Base-by-base conservation (phyloP, 2,888 invertebrate species). In the Falcaria lacertinaria region DNA sequence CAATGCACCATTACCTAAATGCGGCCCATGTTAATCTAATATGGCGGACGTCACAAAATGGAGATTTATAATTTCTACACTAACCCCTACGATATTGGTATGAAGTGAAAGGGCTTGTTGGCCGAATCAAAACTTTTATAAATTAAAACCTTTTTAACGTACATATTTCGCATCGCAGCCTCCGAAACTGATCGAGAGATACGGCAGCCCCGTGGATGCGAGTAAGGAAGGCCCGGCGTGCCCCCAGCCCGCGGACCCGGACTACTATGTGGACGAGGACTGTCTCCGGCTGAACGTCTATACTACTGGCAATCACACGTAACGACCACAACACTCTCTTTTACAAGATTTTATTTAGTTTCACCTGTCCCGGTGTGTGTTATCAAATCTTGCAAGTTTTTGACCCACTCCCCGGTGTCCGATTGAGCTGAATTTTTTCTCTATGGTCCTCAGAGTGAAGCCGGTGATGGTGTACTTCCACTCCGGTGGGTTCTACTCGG, bases 381-480 rank as follows among this genome's bases (percentile, higher is more conserved):
- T n/a, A n/a, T n/a, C n/a, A n/a, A n/a, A n/a, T n/a, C n/a, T n/a
- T n/a, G n/a, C n/a, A n/a, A n/a, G n/a, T n/a, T n/a, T n/a, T n/a
- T n/a, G n/a, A n/a, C n/a, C n/a, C n/a, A n/a, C n/a, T n/a, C n/a
- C n/a, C n/a, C n/a, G n/a, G n/a, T n/a, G n/a, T n/a, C n/a, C n/a
- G n/a, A n/a, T n/a, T n/a, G n/a, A n/a, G n/a, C n/a, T n/a, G n/a
- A n/a, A n/a, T n/a, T n/a, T n/a, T n/a, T n/a, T n/a, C n/a, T n/a
- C n/a, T n/a, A n/a, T n/a, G n/a, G 69, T 7, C 80, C 48, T 5
- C 39, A 54, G 2, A 61, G 7, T 42, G 0, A 57, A 76, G 8
- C 93, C 94, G 0, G 94, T 94, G 0, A 70, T 94, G 6, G 91
- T 94, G 1, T 93, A 89, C 72, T 89, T 94, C 49, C 94, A 94